Evolutionary conservation across 2,888 invertebrate genomes (phyloP).

Genomic region (Temnothorax rugatulus): DNA sequence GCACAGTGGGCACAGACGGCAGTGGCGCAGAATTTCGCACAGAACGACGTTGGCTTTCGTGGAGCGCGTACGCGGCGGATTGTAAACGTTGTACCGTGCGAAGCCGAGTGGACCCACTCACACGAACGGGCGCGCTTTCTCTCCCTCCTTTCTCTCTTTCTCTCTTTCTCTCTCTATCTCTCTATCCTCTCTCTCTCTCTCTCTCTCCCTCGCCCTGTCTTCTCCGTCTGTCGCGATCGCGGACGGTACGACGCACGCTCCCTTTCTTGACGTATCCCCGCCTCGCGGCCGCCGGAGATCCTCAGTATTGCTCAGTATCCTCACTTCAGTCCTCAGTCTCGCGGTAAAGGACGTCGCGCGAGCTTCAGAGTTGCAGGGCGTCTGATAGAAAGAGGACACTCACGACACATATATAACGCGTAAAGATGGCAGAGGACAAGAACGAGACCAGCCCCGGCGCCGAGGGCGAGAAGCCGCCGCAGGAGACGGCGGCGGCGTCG

Average conservation of each 20-base stretch:
- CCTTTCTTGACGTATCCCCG: slow-evolving; percentile 44
- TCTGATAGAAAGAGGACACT: slow-evolving; percentile 23
- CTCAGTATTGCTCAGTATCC: background rate
- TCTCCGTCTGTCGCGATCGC: slow-evolving; percentile 31
- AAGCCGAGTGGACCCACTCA: slow-evolving; percentile 47
- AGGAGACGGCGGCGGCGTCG: slow-evolving; percentile 84
- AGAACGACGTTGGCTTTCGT: slow-evolving; percentile 81
- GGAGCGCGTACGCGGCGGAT: slow-evolving; percentile 74
- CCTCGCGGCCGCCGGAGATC: slow-evolving; percentile 28
- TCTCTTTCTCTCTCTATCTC: slow-evolving; percentile 16
- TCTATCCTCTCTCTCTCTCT: background rate
- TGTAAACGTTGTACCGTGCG: slow-evolving; percentile 55
- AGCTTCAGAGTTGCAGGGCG: slow-evolving; percentile 49
- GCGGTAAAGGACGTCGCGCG: slow-evolving; percentile 52
- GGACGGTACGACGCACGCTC: slow-evolving; percentile 50
- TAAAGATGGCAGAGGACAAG: slow-evolving; percentile 84
- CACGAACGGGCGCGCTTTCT: slow-evolving; percentile 47
- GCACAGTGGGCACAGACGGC: too few relatives aligned
- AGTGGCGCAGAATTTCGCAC: slow-evolving; percentile 66
- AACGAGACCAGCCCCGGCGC: slow-evolving; percentile 85
- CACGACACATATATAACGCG: too few relatives aligned
- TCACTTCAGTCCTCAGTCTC: slow-evolving; percentile 29
- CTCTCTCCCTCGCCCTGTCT: slow-evolving; percentile 15
- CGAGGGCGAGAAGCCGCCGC: slow-evolving; percentile 88
- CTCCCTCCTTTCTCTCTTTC: slow-evolving; percentile 34